Base-by-base conservation (phyloP, 2,888 invertebrate genomes). In the Artemia sinica region DNA sequence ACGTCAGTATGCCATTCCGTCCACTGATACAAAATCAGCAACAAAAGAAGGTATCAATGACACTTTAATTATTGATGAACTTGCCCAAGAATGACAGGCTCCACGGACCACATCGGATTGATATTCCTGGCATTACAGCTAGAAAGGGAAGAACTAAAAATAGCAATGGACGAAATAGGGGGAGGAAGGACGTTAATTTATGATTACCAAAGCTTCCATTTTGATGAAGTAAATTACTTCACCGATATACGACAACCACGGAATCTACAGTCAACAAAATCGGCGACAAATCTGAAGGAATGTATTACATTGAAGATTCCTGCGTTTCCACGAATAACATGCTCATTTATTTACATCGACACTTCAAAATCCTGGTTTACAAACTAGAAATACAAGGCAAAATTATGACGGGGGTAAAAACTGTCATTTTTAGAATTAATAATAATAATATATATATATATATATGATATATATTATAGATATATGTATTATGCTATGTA, bases 81-180 rank as follows among this genome's bases (percentile, higher is more conserved):
- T 91, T 91, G 68, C n/a, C 91, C 90, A 74, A 86, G 84, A 74
- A 91, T 91, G 65, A 91, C 90, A 79, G 91, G 90, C 77, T 91
- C 91, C 72, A 90, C 89, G 73, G 90, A n/a, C 88, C 74, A 91
- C 91, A 80, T 91, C 90, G 65, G 89, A 87, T 79, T 90, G 89
- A 78, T 89, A 91, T 78, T 86, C 88, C 79, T 91, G n/a, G 90
- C 76, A 88, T 87, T 71, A 91, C 90, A 77, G 91, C 91, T 91
- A 83, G 69, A 76, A 83, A 74, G 74, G 73, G 50, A 65, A 67
- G 41, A n/a, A 41, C 41, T 41, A 41, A 41, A 41, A 41, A 41
- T 41, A 41, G 41, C 41, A 41, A 41, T 41, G 41, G n/a, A 41
- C 41, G 41, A 41, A 41, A 41, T 6, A 41, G 41, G 41, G 41